Conservation (phyloP, 2,797 vertebrate genomes). For the Ciconia nigra region DNA sequence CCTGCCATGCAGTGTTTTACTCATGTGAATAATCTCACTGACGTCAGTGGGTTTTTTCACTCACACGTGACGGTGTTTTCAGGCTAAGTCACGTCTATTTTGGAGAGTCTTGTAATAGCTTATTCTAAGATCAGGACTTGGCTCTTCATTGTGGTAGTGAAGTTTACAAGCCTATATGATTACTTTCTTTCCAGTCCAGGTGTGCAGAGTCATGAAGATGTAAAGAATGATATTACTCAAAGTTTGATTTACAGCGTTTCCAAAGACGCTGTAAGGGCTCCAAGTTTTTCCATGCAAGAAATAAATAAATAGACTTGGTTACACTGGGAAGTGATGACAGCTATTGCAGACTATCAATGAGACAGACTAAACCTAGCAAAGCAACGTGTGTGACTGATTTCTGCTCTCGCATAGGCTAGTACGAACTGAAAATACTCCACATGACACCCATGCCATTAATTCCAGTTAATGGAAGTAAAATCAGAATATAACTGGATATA, state of each 20-base stretch:
- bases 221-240: neutral
- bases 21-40: conserved; percentile 5
- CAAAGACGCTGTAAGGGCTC: neutral
- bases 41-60: neutral
- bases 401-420: neutral
- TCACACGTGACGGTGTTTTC: neutral
- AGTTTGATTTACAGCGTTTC: neutral
- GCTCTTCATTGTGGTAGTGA: neutral
- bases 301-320: neutral
- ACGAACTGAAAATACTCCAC: neutral
- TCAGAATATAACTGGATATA: neutral
- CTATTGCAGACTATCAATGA: neutral
- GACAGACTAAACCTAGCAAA: neutral
- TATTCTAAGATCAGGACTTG: neutral
- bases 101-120: neutral
- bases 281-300: neutral
- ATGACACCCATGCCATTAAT: neutral
- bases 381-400: neutral
- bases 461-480: neutral
- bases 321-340: neutral
- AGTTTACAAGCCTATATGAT: neutral
- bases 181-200: neutral
- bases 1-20: neutral
- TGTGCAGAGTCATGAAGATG: neutral
- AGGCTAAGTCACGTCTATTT: neutral